Base-by-base conservation (phyloP, 2,797 vertebrate genomes). In the Microhierax caerulescens region DNA sequence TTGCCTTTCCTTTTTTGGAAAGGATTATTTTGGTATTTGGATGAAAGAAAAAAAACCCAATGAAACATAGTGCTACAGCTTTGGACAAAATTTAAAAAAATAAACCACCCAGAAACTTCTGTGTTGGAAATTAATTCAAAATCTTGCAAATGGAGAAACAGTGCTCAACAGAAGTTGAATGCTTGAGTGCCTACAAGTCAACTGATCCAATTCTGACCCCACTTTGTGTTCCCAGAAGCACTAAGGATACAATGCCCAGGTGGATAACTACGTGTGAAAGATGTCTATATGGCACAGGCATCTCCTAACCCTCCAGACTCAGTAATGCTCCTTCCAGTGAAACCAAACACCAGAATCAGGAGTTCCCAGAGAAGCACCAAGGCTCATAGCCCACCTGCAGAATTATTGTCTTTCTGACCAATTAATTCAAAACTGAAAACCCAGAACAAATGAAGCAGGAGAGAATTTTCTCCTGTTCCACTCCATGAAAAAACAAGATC, bases 221-320 rank as follows among this genome's bases (percentile, higher is more conserved):
- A 56, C 39, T 76, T 63, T 2, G 4, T 34, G 36, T 77, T 94
- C 68, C 69, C 79, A 94, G 67, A 72, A 94, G 72, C 21, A 83
- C 0, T 6, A 74, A 39, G n/a, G 85, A 90, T 24, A 65, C 25
- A 36, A 64, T 3, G 22, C 48, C 41, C 5, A 0, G 21, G 54
- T 34, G 27, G 53, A 39, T 27, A 69, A 76, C 23, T 41, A 43
- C 25, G 50, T 73, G 47, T n/a, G 43, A 73, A 65, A 94, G 59
- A n/a, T 2, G 2, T 23, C 41, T 0, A 2, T 43, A 69, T 1
- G 2, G 74, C 50, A 57, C 0, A 0, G 77, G 53, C 60, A 82
- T 18, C 48, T 60, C 64, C 75, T 22, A 77, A 36, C 11, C 11
- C 8, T 45, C 30, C 45, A 41, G 18, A 20, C 45, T 22, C 50